These are phyloP conservation scores for Amazona finschi DNA, from an alignment of 2,797 vertebrate genomes.

Conservation along the genomic window DNA sequence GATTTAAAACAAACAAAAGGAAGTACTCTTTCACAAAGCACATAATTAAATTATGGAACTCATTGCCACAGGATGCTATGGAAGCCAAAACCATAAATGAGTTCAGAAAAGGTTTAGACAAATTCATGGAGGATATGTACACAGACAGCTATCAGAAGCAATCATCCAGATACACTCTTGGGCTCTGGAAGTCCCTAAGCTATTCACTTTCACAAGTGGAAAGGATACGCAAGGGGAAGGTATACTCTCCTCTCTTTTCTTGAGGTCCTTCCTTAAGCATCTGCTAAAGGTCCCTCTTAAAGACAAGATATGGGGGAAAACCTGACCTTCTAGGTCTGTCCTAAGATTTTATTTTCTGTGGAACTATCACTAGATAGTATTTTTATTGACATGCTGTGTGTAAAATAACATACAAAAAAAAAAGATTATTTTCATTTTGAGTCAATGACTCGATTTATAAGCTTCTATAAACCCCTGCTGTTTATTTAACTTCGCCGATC, in stretches of 20 bases:
- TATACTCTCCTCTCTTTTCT: not conserved
- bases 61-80: constrained; percentile 21
- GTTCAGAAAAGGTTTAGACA: constrained; percentile 27
- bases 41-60: constrained; percentile 21
- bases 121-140: not conserved
- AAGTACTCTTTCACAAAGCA: constrained; percentile 37
- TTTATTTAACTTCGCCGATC: not conserved
- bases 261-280: not conserved
- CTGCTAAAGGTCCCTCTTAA: not conserved
- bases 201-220: not conserved
- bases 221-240: not conserved
- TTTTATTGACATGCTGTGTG: not conserved
- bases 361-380: not conserved
- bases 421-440: not conserved
- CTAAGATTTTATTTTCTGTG: not conserved
- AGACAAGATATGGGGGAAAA: not conserved
- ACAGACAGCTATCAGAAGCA: not conserved
- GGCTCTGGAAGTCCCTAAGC: not conserved
- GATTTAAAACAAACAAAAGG: constrained; percentile 38
- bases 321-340: not conserved
- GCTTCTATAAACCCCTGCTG: not conserved
- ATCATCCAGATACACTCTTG: not conserved
- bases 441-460: not conserved
- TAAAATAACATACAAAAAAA: not conserved
- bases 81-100: constrained; percentile 31